A percentile compares a stretch with the other conserved stretches of the same genome.
phyloP scores from a whole-genome alignment of 2,888 invertebrate species.

The Caenorhabditis sp. region DNA sequence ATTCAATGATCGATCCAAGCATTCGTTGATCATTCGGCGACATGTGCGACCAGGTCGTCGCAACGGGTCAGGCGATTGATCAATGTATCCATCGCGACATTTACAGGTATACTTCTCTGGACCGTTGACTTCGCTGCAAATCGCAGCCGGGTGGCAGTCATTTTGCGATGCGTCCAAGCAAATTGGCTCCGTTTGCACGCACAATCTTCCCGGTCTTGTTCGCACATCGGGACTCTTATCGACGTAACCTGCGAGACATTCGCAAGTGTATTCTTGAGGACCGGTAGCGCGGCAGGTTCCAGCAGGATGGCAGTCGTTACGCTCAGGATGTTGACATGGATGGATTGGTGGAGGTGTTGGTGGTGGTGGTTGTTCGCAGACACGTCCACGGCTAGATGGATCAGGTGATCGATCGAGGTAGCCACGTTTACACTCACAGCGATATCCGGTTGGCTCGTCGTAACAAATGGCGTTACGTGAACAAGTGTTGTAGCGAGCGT shows the following conservation, averaged over 20 bases:
- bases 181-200: constrained; percentile 64
- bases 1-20: constrained; percentile 67
- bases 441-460: constrained; percentile 63
- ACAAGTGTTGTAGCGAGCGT: constrained; percentile 69
- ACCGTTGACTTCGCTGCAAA: constrained; percentile 61
- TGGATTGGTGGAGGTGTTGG: constrained; percentile 64
- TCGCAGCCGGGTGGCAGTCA: constrained; percentile 70
- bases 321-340: constrained; percentile 69
- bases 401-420: constrained; percentile 67
- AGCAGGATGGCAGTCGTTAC: constrained; percentile 69
- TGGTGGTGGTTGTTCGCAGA: constrained; percentile 68
- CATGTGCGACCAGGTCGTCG: constrained; percentile 67
- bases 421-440: constrained; percentile 69
- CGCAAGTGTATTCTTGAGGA: constrained; percentile 68
- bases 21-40: constrained; percentile 67
- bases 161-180: constrained; percentile 68
- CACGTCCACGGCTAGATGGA: constrained; percentile 57
- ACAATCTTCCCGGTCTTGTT: constrained; percentile 58
- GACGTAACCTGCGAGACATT: constrained; percentile 67
- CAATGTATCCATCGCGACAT: constrained; percentile 83
- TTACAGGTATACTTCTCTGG: constrained; percentile 81
- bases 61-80: constrained; percentile 72
- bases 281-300: constrained; percentile 68
- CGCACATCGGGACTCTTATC: constrained; percentile 63
- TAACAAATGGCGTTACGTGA: constrained; percentile 70